Base-by-base conservation (phyloP, 2,888 invertebrate species). In the Andrena bicolor region DNA sequence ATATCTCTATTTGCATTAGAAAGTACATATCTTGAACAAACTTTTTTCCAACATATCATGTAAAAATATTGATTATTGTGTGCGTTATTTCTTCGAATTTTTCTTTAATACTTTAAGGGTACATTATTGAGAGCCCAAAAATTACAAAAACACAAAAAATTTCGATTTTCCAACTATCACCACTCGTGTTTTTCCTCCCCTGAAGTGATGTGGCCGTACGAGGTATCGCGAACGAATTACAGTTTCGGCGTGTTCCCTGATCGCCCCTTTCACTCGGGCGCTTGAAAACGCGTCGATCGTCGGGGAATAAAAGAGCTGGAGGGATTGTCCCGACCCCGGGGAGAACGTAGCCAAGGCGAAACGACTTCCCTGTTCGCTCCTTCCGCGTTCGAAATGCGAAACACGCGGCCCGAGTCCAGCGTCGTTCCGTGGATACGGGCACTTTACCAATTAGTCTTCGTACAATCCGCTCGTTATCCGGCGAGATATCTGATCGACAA, bases 401-500 rank as follows among this genome's bases (percentile, higher is more conserved):
- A 70, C 83, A 64, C 74, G 70, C 68, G 71, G 79, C 58, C 30
- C 32, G 32, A 41, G 66, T 13, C 56, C 65, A 63, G 51, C 51
- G 41, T 65, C 56, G 41, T 30, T 71, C 58, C 56, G 63, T 69
- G 75, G 85, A 86, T 83, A 86, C 83, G 80, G 69, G 10, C 84
- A 86, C 85, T 87, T 88, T 81, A 71, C 88, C 90, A 92, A 92
- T 92, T 92, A 91, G 90, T 90, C 88, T 86, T 82, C 82, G 82
- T 87, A 85, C 85, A 87, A 90, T 91, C 86, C 72, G 73, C 86
- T 90, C 86, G 87, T 90, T 88, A 90, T 90, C 86, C 85, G 28
- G 41, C 72, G 70, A 75, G 86, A 89, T 89, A 90, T 90, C 89
- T 86, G 88, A 91, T 90, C 87, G 78, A 73, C 78, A 74, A 75